These are phyloP conservation scores for Patiria miniata DNA, from an alignment of 35 echinoderm and acorn worm genomes.

Conservation along the genomic window DNA sequence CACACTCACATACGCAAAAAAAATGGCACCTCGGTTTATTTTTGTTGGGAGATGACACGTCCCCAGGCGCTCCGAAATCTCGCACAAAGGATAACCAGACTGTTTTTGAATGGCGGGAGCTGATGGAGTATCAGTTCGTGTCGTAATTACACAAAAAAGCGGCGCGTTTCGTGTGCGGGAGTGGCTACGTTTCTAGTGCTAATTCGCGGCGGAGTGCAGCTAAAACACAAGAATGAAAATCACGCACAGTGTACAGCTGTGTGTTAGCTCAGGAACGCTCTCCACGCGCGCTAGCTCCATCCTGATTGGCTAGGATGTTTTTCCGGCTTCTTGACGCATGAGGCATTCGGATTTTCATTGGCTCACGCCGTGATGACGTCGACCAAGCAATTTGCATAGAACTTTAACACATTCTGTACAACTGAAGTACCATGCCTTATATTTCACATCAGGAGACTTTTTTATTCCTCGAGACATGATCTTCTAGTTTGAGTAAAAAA, in stretches of 20 bases:
- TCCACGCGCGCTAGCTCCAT: too few relatives aligned
- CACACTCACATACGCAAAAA: too few relatives aligned
- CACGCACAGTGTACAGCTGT: too few relatives aligned
- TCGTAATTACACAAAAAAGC: conserved; percentile 21
- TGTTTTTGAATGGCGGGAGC: neutral
- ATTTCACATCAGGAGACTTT: too few relatives aligned
- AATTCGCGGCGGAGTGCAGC: too few relatives aligned
- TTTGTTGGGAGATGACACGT: neutral
- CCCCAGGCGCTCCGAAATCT: neutral
- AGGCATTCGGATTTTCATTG: neutral
- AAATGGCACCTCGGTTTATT: conserved; percentile 3
- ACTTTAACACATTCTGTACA: too few relatives aligned
- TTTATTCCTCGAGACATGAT: too few relatives aligned
- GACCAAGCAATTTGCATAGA: neutral
- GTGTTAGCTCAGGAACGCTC: too few relatives aligned
- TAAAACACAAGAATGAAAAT: too few relatives aligned
- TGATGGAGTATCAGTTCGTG: conserved; percentile 20
- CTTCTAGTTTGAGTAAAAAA: too few relatives aligned
- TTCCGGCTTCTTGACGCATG: neutral
- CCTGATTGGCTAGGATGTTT: neutral
- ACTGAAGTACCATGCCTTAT: too few relatives aligned
- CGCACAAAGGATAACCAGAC: conserved; percentile 16
- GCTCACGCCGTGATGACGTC: neutral
- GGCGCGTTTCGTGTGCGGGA: conserved; percentile 4
- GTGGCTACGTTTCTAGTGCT: neutral